These are phyloP conservation scores for Pelmatolapia mariae DNA, from an alignment of 2,113 vertebrate genomes.

Conservation along the genomic window DNA sequence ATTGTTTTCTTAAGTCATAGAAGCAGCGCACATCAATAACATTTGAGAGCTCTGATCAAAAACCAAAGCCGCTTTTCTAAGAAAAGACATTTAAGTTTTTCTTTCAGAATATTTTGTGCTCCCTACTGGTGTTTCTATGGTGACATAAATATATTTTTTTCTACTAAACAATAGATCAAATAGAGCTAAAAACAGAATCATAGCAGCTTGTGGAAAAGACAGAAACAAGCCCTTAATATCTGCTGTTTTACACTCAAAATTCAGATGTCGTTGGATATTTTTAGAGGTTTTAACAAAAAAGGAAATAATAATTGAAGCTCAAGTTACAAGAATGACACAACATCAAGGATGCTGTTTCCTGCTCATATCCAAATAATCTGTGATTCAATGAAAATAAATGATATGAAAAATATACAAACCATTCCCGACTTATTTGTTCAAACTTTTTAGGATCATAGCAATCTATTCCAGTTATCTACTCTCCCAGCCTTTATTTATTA, in stretches of 20 bases:
- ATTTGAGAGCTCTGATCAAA: conserved; percentile 13
- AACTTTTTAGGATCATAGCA: not conserved
- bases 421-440: conserved; percentile 18
- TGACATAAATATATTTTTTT: conserved; percentile 45
- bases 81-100: conserved; percentile 7
- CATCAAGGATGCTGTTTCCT: not conserved
- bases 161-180: conserved; percentile 32
- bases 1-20: conserved; percentile 18
- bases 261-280: not conserved
- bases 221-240: not conserved
- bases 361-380: conserved; percentile 9
- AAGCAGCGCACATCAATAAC: conserved; percentile 12
- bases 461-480: not conserved
- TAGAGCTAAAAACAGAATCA: conserved; percentile 36
- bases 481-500: conserved; percentile 45
- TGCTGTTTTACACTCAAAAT: not conserved
- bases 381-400: not conserved
- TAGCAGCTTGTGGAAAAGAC: not conserved
- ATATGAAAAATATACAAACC: conserved; percentile 7
- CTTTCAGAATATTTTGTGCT: conserved; percentile 6
- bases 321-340: not conserved
- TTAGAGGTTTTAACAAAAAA: not conserved
- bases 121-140: conserved; percentile 47
- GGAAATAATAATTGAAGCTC: not conserved
- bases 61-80: not conserved